Conservation (phyloP, 1,140 invertebrate genomes). For the Brachionus plicatilis region DNA sequence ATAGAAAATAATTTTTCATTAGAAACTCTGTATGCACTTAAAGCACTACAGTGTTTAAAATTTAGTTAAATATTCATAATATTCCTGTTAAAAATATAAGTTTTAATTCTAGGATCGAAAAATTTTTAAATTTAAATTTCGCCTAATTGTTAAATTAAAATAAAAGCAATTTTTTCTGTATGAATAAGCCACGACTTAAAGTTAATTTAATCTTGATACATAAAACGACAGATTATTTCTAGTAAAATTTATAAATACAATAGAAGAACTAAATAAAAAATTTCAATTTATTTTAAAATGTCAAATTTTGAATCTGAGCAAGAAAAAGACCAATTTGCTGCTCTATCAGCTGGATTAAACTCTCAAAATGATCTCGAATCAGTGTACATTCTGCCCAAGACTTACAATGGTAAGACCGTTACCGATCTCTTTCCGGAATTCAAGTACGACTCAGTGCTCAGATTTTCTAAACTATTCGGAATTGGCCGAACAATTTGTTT, state of each 20-base stretch:
- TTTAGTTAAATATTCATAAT: too few species aligned
- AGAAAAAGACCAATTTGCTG: constrained; percentile 12
- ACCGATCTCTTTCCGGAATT: constrained; percentile 37
- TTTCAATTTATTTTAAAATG: neutral
- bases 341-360: neutral
- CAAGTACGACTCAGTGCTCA: constrained; percentile 17
- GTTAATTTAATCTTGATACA: neutral
- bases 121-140: neutral
- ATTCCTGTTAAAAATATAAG: too few species aligned
- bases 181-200: neutral
- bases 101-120: too few species aligned
- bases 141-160: neutral
- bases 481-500: neutral
- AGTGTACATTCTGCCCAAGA: constrained; percentile 13
- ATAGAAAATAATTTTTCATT: too few species aligned
- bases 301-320: constrained; percentile 31
- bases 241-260: neutral
- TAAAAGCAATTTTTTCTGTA: neutral
- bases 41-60: too few species aligned
- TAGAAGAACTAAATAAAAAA: neutral
- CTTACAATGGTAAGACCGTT: constrained; percentile 37
- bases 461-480: constrained; percentile 31
- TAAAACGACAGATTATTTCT: neutral
- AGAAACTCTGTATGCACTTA: too few species aligned
- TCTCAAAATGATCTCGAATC: constrained; percentile 20